Conservation (phyloP, 2,888 invertebrate genomes). For the Opisthograptis luteolata region DNA sequence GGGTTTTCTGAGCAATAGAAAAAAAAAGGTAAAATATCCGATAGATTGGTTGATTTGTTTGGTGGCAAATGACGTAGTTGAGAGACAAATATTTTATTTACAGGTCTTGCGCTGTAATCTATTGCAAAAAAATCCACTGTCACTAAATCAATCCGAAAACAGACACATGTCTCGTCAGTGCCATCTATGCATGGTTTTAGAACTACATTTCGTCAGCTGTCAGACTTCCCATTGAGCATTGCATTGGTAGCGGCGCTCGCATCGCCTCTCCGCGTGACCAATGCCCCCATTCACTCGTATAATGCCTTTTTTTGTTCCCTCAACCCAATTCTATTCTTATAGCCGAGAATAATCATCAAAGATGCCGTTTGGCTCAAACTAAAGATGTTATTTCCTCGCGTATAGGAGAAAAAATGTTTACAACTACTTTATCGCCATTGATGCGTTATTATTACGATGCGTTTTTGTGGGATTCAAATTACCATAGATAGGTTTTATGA, state of each 20-base stretch:
- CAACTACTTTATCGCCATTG: slow-evolving; percentile 38
- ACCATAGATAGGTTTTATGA: slow-evolving; percentile 42
- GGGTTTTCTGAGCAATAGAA: too few species aligned
- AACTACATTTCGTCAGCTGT: too few species aligned
- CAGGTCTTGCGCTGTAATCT: too few species aligned
- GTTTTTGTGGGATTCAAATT: slow-evolving; percentile 51
- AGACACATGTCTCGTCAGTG: too few species aligned
- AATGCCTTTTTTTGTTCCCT: slow-evolving; percentile 61
- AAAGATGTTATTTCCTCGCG: slow-evolving; percentile 58
- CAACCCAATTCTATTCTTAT: slow-evolving; percentile 72
- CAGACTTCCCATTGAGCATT: too few species aligned
- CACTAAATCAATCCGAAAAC: too few species aligned
- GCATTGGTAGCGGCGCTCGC: slow-evolving; percentile 16
- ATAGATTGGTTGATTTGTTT: too few species aligned
- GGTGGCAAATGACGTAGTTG: too few species aligned
- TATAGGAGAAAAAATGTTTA: slow-evolving; percentile 44
- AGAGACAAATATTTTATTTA: too few species aligned
- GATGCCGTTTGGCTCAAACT: slow-evolving; percentile 62
- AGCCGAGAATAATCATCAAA: slow-evolving; percentile 74
- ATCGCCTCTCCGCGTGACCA: slow-evolving; percentile 36
- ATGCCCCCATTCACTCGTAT: slow-evolving; percentile 41
- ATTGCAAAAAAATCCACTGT: too few species aligned
- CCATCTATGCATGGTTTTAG: too few species aligned
- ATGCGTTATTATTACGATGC: slow-evolving; percentile 52
- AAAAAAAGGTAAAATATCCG: too few species aligned